Conservation (phyloP, 2,113 vertebrate genomes). For the Siniperca chuatsi region DNA sequence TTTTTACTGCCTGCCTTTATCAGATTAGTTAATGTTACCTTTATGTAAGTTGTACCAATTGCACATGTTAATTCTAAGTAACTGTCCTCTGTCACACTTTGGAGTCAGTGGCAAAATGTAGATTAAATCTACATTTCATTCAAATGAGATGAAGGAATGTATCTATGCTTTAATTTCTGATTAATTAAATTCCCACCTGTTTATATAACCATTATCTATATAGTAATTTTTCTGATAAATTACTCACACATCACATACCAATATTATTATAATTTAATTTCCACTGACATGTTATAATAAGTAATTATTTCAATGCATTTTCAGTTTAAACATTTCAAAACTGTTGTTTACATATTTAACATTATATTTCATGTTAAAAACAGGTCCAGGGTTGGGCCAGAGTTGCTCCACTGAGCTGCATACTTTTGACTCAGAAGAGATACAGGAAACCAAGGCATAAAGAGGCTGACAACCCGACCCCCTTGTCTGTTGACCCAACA, state of each 20-base stretch:
- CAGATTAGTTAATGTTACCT: background rate
- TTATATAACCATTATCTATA: background rate
- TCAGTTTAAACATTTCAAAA: background rate
- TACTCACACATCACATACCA: background rate
- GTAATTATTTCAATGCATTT: background rate
- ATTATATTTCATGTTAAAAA: constrained; percentile 21
- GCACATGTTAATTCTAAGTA: background rate
- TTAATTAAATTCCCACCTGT: background rate
- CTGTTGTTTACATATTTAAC: constrained; percentile 6
- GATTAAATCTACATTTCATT: background rate
- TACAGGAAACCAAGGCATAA: constrained; percentile 70
- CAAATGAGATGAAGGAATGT: background rate
- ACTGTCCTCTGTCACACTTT: background rate
- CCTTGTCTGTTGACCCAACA: constrained; percentile 71
- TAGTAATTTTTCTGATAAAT: background rate
- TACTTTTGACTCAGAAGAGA: constrained; percentile 79
- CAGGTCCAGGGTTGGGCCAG: constrained; percentile 88
- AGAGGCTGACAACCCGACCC: constrained; percentile 56
- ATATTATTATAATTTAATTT: background rate
- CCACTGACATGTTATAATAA: background rate
- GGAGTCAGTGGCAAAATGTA: background rate
- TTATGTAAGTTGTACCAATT: background rate
- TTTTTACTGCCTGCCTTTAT: background rate
- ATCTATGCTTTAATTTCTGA: background rate
- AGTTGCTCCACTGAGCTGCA: constrained; percentile 77